Evolutionary conservation across 1,140 invertebrate species (phyloP).

Genomic region (Phymorhynchus buccinoides): DNA sequence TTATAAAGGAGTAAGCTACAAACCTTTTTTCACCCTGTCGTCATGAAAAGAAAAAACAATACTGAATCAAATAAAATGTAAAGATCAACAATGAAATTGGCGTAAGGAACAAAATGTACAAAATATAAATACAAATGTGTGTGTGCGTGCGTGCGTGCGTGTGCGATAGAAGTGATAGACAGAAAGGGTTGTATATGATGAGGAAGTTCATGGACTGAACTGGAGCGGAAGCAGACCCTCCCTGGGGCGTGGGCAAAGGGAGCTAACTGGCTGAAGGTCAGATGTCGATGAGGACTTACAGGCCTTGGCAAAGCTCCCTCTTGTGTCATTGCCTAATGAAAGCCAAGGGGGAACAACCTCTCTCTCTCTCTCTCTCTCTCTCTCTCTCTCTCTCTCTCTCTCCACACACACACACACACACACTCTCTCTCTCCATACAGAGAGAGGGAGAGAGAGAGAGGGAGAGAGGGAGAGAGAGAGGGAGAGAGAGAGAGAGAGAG

Average conservation of each 20-base stretch:
- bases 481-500: too few relatives aligned
- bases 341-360: neutral
- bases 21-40: too few relatives aligned
- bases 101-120: too few relatives aligned
- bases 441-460: neutral
- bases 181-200: neutral
- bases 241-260: neutral
- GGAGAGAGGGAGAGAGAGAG: neutral
- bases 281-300: neutral
- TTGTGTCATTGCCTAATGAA: neutral
- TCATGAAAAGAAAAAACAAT: too few relatives aligned
- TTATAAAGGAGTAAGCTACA: too few relatives aligned
- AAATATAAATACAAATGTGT: neutral
- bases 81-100: too few relatives aligned
- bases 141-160: slow-evolving; percentile 23
- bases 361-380: neutral
- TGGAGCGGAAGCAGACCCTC: slow-evolving; percentile 11
- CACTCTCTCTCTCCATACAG: too few relatives aligned
- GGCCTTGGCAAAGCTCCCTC: neutral
- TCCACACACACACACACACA: too few relatives aligned
- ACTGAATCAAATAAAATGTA: too few relatives aligned
- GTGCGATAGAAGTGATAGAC: slow-evolving; percentile 4
- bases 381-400: too few relatives aligned
- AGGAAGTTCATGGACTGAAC: neutral
- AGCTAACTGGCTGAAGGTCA: neutral